Evolutionary conservation across 1,140 invertebrate genomes (phyloP).

Genomic region (Drosophila parabipectinata): DNA sequence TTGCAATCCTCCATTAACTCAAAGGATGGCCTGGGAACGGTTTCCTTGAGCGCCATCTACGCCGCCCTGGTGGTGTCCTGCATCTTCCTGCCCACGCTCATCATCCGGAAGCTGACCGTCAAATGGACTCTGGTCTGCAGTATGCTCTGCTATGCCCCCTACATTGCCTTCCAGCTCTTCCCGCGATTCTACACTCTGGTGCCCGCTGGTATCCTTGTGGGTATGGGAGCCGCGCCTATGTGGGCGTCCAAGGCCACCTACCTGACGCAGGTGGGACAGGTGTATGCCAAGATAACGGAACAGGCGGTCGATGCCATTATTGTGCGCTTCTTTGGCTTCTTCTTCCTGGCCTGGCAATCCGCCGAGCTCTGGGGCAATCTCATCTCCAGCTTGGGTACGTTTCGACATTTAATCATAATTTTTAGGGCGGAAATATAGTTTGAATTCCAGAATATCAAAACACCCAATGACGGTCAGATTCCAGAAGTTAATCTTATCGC

Average conservation of each 20-base stretch:
- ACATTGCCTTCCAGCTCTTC: constrained; percentile 97
- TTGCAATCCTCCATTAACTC: constrained; percentile 95
- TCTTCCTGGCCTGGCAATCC: constrained; percentile 98
- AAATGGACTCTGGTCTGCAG: constrained; percentile 97
- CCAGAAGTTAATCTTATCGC: background rate
- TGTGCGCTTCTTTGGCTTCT: constrained; percentile 98
- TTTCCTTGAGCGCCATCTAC: constrained; percentile 94
- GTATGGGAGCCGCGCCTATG: constrained; percentile 96
- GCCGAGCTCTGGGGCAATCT: constrained; percentile 98
- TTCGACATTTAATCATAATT: background rate
- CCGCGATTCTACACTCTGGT: constrained; percentile 94
- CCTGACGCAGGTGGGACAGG: constrained; percentile 95
- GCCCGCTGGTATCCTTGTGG: constrained; percentile 95
- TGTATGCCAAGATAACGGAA: constrained; percentile 94
- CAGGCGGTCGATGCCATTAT: constrained; percentile 95
- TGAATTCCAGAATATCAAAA: background rate
- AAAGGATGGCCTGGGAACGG: constrained; percentile 92
- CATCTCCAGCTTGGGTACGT: constrained; percentile 92
- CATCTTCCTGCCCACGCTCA: constrained; percentile 95
- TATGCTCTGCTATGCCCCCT: constrained; percentile 96
- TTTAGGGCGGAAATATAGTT: background rate
- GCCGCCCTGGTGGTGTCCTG: constrained; percentile 95
- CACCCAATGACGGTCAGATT: background rate
- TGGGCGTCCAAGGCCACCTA: constrained; percentile 99
- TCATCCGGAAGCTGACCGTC: constrained; percentile 95